Percentiles rank a stretch among this genome's conserved stretches.
phyloP scores from a whole-genome alignment of 2,113 vertebrate genomes.

The Ahaetulla prasina region DNA sequence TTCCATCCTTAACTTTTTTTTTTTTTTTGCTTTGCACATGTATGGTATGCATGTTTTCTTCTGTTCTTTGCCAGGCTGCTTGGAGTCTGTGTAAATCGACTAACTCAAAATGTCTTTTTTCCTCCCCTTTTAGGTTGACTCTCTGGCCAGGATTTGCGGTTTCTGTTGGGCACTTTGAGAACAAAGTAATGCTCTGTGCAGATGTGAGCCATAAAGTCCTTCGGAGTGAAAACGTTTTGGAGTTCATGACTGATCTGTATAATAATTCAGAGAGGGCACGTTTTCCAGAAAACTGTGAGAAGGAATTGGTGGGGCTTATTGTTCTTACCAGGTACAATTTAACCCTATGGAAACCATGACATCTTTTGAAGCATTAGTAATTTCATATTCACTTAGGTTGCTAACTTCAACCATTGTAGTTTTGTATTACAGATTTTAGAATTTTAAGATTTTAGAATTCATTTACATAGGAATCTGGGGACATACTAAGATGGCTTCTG shows the following conservation, averaged over 20 bases:
- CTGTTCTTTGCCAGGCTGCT: background rate
- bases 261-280: background rate
- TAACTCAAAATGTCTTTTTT: background rate
- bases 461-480: background rate
- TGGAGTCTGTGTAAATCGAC: background rate
- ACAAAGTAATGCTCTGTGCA: slow-evolving; percentile 49
- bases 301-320: slow-evolving; percentile 60
- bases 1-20: background rate
- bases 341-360: background rate
- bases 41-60: background rate
- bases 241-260: slow-evolving; percentile 59
- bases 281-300: slow-evolving; percentile 56
- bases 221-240: slow-evolving; percentile 64
- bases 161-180: slow-evolving; percentile 60
- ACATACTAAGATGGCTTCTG: background rate
- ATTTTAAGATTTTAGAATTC: background rate
- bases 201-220: slow-evolving; percentile 67
- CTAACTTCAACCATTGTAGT: background rate
- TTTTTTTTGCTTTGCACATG: background rate
- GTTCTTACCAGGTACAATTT: slow-evolving; percentile 66
- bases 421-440: background rate
- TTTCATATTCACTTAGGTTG: background rate
- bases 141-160: slow-evolving; percentile 68
- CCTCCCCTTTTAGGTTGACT: slow-evolving; percentile 49
- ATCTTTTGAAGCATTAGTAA: background rate